Conservation (phyloP, 2,113 vertebrate genomes). For the Microcebus murinus region DNA sequence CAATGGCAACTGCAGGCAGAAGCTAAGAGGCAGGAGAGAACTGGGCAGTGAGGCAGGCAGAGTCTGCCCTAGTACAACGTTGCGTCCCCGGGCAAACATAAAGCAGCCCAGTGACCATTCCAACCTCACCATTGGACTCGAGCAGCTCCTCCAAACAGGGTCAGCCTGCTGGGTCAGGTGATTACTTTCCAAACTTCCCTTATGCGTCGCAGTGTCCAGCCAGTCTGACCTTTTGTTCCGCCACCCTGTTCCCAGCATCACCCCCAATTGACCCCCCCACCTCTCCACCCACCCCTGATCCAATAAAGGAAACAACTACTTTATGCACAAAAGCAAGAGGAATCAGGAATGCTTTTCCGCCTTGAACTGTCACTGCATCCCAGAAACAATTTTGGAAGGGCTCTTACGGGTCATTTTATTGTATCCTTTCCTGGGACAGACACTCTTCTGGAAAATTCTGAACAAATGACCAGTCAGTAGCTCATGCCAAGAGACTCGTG, state of each 20-base stretch:
- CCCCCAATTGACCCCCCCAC: neutral
- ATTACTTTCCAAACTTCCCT: neutral
- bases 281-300: neutral
- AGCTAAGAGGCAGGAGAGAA: neutral
- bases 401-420: neutral
- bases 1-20: neutral
- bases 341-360: neutral
- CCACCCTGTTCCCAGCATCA: no score
- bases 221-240: neutral
- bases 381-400: neutral
- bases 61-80: neutral
- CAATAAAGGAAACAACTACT: neutral
- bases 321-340: neutral
- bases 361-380: neutral
- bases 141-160: neutral
- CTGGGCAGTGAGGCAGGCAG: neutral
- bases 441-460: neutral
- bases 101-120: neutral
- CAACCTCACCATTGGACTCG: neutral
- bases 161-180: neutral
- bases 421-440: neutral
- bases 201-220: neutral
- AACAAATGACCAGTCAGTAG: neutral
- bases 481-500: neutral
- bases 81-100: neutral